Evolutionary conservation across 92 coral and sea anemone species (phyloP), one percentile per base, ranked within the genome.

Genomic region (Palythoa grandis): DNA sequence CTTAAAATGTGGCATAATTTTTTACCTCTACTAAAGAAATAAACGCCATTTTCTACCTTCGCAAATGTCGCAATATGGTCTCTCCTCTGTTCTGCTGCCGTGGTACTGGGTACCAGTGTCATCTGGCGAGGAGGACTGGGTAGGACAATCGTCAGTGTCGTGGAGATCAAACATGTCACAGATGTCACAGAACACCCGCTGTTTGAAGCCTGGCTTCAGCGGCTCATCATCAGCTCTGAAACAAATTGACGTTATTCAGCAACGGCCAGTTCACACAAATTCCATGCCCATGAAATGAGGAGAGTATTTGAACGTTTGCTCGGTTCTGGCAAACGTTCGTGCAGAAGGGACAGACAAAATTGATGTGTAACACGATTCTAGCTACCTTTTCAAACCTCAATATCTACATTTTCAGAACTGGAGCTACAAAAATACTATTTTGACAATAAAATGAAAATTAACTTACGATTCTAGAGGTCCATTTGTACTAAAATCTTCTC

Each of bases 121-220:
- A 23, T 93, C 98, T n/a, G 90, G 91, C 66, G 89, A 93, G 69
- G 98, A 92, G 74, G 94, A 91, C 89, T 97, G 99, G 82, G 96
- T 77, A 19, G 99, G 99, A 61, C 99, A 97, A 88, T 97, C 98
- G 67, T 97, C 99, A 12, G 99, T 97, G 67, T 97, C 99, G 83
- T 97, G 99, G 15, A 73, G 83, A 86, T 97, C 99, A 86, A 97
- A 97, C 56, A 91, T 88, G 79, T 97, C 99, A 88, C 99, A 97
- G 82, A 97, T 97, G 83, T 97, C 99, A 77, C 99, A 97, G 87
- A 97, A 97, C 76, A 93, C 71, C 29, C 99, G 98, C 87, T 90
- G 90, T 38, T 76, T 93, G 79, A 79, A 90, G 2, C 95, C 96
- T 4, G 98, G 95, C 88, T 88, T 90, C 57, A 84, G 83, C 0